phyloP scores from a whole-genome alignment of 2,888 invertebrate genomes.

The Molorchus minor region DNA sequence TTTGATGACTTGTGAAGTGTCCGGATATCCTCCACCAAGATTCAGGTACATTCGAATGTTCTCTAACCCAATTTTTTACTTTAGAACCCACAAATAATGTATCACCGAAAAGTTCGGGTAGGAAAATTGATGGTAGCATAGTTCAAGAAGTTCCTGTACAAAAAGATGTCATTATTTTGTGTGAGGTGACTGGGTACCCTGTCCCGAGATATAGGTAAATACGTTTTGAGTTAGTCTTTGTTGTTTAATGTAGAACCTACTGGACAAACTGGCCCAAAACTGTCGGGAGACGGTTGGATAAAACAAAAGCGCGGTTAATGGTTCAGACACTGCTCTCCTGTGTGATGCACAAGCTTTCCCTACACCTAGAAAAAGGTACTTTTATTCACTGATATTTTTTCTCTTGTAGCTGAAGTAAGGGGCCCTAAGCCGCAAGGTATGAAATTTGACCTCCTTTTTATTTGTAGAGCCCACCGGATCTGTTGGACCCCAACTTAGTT shows the following conservation, averaged over 20 bases:
- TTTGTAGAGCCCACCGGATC: conserved; percentile 73
- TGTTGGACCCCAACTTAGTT: conserved; percentile 71
- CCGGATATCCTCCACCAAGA: conserved; percentile 60
- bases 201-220: conserved; percentile 73
- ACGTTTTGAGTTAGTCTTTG: conserved; percentile 8
- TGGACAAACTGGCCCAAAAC: conserved; percentile 64
- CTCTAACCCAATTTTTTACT: conserved; percentile 49
- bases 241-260: conserved; percentile 63
- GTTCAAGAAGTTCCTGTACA: conserved; percentile 61
- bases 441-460: conserved; percentile 17
- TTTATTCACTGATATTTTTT: conserved; percentile 15
- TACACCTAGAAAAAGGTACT: conserved; percentile 65
- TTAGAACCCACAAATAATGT: conserved; percentile 76
- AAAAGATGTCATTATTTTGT: conserved; percentile 67
- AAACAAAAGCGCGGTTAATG: conserved; percentile 58
- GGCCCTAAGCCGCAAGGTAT: conserved; percentile 31
- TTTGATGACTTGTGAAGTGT: conserved; percentile 72
- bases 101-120: conserved; percentile 65
- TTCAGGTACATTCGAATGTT: conserved; percentile 35
- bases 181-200: conserved; percentile 76
- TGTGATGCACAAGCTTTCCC: conserved; percentile 70
- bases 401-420: conserved; percentile 31
- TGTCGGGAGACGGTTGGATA: conserved; percentile 67
- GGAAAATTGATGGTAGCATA: conserved; percentile 65
- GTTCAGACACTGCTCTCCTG: conserved; percentile 58